Conservation (phyloP, 2,797 vertebrate genomes). For the Semotilus atromaculatus region DNA sequence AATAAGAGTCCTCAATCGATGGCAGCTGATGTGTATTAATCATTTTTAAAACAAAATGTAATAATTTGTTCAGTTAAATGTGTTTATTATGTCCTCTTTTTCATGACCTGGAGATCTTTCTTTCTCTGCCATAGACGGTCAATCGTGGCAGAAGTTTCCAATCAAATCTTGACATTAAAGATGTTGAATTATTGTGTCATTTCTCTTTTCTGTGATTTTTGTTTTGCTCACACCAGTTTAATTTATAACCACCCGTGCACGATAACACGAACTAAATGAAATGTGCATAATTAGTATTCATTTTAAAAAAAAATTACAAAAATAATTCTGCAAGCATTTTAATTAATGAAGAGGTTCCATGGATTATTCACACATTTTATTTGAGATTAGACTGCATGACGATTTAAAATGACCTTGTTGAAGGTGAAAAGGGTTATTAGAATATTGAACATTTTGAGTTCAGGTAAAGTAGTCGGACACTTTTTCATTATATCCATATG, state of each 20-base stretch:
- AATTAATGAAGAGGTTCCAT: not conserved
- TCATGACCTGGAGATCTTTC: not conserved
- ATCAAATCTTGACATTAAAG: not conserved
- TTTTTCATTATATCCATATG: too few species aligned
- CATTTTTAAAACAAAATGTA: not conserved
- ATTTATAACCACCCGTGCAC: too few species aligned
- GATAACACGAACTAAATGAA: not conserved
- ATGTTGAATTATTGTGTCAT: not conserved
- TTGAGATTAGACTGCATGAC: too few species aligned
- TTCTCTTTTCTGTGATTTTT: not conserved
- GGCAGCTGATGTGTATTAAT: constrained; percentile 41
- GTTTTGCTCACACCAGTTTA: not conserved
- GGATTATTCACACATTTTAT: not conserved
- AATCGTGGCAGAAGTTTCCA: not conserved
- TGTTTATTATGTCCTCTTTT: not conserved
- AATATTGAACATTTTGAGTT: not conserved
- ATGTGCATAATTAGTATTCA: not conserved
- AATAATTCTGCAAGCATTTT: not conserved
- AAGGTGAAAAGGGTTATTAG: not conserved
- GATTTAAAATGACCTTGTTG: not conserved
- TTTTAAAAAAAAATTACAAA: too few species aligned
- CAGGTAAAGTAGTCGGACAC: not conserved
- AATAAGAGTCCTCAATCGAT: constrained; percentile 7
- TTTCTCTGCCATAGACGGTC: not conserved
- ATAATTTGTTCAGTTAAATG: not conserved